Base-by-base conservation (phyloP, 2,113 vertebrate species). In the Datnioides undecimradiatus region DNA sequence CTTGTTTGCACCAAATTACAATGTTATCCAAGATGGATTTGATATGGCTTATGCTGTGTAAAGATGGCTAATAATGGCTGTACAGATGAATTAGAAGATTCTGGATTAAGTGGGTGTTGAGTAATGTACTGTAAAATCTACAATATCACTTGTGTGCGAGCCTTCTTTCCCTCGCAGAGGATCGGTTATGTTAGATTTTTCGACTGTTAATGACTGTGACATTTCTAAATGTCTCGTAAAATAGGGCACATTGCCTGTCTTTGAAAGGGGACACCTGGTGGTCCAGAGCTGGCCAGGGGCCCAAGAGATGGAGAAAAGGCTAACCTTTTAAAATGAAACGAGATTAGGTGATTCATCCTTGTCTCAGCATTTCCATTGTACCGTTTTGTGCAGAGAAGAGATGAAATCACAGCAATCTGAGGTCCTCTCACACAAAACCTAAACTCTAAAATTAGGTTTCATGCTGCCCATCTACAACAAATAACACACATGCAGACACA, bases 191-290 rank as follows among this genome's bases (percentile, higher is more conserved):
- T 66, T 65, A 31, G 45, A 58, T 80, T 79, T 79, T 87, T 66
- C 1, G 5, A 54, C 41, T 73, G 40, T 80, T 88, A 87, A 91
- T 88, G 80, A 85, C 71, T 72, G 36, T 90, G 91, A 86, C 88
- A 87, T 92, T 92, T 92, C 84, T 81, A 90, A 90, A 90, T 85
- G 85, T 80, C 77, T 87, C 71, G 76, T 78, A 83, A 91, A 90
- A 84, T 83, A 71, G 85, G 80, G 62, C 87, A 85, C 66, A 68
- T 49, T 76, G 81, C 40, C 84, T 11, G 77, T 60, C 63, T 84
- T 71, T 79, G 82, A 86, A 78, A 84, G 45, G 72, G 64, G 87
- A 79, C 86, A 90, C 85, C 79, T 80, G 87, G 79, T 76, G 87
- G 83, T 89, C 88, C 64, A 49, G 79, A 69, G 77, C 66, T 90